Conservation (phyloP, 2,888 invertebrate genomes). For the Rhogogaster chlorosoma region DNA sequence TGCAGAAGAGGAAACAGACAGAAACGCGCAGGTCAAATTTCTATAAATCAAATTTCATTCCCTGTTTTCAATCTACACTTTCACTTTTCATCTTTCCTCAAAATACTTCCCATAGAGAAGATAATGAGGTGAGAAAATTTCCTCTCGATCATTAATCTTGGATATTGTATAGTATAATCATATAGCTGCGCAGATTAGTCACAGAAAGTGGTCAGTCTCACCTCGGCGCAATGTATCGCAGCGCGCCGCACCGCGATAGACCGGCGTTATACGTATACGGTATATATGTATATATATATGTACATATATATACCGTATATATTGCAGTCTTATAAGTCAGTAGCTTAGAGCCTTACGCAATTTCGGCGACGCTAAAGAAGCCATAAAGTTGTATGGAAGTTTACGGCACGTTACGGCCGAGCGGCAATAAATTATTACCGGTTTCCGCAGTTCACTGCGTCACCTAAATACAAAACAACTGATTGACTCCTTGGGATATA, state of each 20-base stretch:
- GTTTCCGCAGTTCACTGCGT: slow-evolving; percentile 47
- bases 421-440: slow-evolving; percentile 46
- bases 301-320: background rate
- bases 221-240: background rate
- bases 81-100: too few relatives aligned
- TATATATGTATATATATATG: too few relatives aligned
- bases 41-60: too few relatives aligned
- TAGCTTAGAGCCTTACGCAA: slow-evolving; percentile 30
- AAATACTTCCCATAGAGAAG: too few relatives aligned
- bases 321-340: background rate
- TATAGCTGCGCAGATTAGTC: background rate
- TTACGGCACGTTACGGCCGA: slow-evolving; percentile 16
- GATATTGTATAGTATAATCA: background rate
- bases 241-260: background rate
- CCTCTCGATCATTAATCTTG: too few relatives aligned
- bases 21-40: too few relatives aligned
- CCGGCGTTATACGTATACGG: background rate
- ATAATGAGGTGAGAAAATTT: background rate
- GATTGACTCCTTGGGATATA: background rate
- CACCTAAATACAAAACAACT: slow-evolving; percentile 30
- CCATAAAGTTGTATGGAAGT: slow-evolving; percentile 36
- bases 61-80: too few relatives aligned
- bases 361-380: slow-evolving; percentile 42
- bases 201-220: background rate
- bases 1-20: too few relatives aligned